phyloP scores from a whole-genome alignment of 2,888 invertebrate genomes.

The Campoplex nolae region DNA sequence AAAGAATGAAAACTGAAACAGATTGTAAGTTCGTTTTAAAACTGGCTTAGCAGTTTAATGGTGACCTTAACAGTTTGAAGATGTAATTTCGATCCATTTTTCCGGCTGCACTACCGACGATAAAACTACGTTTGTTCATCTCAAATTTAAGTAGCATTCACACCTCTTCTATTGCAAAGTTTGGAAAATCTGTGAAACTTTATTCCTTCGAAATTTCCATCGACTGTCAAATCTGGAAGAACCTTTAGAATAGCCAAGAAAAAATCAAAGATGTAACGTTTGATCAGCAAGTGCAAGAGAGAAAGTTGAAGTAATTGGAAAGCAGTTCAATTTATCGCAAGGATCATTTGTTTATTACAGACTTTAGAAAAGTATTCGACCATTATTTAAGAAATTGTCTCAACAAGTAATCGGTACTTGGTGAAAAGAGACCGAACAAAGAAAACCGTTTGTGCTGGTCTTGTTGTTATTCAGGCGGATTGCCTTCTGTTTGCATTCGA shows the following conservation, averaged over 20 bases:
- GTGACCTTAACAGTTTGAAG: not conserved
- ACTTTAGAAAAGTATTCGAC: not conserved
- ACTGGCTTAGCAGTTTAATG: not conserved
- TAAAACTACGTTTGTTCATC: too few relatives aligned
- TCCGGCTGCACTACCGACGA: not conserved
- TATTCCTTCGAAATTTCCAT: too few relatives aligned
- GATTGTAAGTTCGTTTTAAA: not conserved
- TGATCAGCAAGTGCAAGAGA: not conserved
- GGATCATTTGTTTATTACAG: not conserved
- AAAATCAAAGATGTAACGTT: not conserved
- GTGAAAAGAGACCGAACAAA: conserved; percentile 1
- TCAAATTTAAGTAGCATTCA: too few relatives aligned
- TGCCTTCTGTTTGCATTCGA: conserved; percentile 32
- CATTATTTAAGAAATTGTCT: not conserved
- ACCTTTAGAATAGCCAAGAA: not conserved
- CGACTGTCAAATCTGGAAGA: too few relatives aligned
- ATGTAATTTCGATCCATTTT: not conserved
- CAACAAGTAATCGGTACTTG: not conserved
- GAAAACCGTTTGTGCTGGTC: conserved; percentile 15
- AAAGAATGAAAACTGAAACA: not conserved
- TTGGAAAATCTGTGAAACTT: not conserved
- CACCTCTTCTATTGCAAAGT: too few relatives aligned
- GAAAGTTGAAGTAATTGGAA: not conserved
- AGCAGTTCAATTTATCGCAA: not conserved
- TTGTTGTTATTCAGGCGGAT: conserved; percentile 37